These are phyloP conservation scores for Prietella phreatophila DNA, from an alignment of 2,113 vertebrate species.

Conservation along the genomic window DNA sequence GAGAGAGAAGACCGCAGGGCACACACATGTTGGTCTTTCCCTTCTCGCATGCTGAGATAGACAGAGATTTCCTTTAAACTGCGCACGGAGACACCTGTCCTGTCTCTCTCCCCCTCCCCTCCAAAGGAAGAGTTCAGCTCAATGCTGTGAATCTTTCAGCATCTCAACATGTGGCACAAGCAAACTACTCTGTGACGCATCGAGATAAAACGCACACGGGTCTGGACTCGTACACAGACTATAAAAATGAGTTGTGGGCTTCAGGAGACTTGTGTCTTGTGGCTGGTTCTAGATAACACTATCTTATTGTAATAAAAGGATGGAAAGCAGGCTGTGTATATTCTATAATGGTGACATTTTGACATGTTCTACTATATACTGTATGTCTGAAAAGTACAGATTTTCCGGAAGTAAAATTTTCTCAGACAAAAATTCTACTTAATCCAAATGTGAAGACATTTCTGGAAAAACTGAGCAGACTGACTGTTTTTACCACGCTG, in stretches of 20 bases:
- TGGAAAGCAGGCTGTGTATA: not conserved
- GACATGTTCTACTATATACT: not conserved
- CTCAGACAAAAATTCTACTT: not conserved
- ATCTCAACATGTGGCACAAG: conserved; percentile 48
- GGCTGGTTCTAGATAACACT: not conserved
- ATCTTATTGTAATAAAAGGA: not conserved
- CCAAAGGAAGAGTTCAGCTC: conserved; percentile 60
- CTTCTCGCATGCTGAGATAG: conserved; percentile 61
- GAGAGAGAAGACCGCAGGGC: conserved; percentile 61
- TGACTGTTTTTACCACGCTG: not conserved
- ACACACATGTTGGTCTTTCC: conserved; percentile 74
- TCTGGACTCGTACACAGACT: conserved; percentile 21
- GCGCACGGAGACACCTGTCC: conserved; percentile 71
- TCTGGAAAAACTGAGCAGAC: not conserved
- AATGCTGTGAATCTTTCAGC: conserved; percentile 53
- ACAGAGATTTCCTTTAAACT: conserved; percentile 63
- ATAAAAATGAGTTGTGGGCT: conserved; percentile 11
- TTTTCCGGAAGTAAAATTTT: not conserved
- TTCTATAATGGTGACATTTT: not conserved
- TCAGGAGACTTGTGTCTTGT: not conserved
- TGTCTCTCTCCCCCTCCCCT: conserved; percentile 43
- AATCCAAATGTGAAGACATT: not conserved
- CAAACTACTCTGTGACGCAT: conserved; percentile 14
- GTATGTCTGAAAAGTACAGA: not conserved
- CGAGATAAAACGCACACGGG: conserved; percentile 28